These are phyloP conservation scores for Calliopsis andreniformis DNA, from an alignment of 1,140 invertebrate species.

Conservation along the genomic window DNA sequence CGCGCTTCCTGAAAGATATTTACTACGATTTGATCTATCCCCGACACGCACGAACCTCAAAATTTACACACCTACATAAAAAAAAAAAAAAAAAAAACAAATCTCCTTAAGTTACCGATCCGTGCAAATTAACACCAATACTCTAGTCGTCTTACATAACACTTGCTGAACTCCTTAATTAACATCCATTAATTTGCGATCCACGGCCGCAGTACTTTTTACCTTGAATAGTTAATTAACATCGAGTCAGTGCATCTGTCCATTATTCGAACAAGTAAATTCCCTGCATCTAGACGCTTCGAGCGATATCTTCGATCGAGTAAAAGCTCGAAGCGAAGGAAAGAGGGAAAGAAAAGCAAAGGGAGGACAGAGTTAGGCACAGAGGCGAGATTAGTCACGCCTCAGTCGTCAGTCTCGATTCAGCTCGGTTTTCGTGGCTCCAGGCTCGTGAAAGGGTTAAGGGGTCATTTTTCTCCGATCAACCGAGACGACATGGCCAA, in stretches of 20 bases:
- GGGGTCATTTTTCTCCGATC: conserved; percentile 4
- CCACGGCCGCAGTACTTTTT: neutral
- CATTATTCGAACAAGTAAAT: neutral
- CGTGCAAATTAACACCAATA: neutral
- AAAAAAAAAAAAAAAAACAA: neutral
- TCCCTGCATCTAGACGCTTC: neutral
- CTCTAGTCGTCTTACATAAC: neutral
- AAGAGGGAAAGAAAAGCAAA: neutral
- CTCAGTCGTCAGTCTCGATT: conserved; percentile 18
- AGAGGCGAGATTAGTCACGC: conserved; percentile 16
- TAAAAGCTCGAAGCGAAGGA: too few species aligned
- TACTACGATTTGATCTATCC: neutral
- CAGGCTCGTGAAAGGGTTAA: conserved; percentile 14
- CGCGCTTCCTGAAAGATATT: neutral
- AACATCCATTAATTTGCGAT: neutral
- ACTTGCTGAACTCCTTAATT: neutral
- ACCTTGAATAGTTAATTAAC: neutral
- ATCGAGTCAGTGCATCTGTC: neutral
- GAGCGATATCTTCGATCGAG: neutral
- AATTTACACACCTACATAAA: neutral
- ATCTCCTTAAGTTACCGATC: neutral
- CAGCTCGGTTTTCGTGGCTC: conserved; percentile 3
- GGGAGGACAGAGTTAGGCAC: too few species aligned
- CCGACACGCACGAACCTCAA: neutral
- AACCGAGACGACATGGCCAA: too few species aligned